Base-by-base conservation (phyloP, 1,140 invertebrate species). In the Pseudachorutes palmiensis region DNA sequence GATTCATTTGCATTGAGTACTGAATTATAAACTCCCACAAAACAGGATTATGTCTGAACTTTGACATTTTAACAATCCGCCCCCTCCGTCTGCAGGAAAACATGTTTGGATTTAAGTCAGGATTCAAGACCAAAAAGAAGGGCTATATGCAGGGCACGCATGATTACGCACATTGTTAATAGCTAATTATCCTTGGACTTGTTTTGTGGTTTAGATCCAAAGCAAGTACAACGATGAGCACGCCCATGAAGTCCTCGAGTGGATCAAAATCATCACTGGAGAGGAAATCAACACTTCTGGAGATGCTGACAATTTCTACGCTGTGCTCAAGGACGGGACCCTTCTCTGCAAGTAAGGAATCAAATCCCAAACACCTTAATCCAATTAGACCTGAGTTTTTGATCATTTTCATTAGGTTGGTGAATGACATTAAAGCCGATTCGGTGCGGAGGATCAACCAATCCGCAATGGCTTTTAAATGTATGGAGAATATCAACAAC, bases 401-500 rank as follows among this genome's bases (percentile, higher is more conserved):
- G n/a, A n/a, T n/a, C n/a, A 19, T 19, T 45, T 71, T 31, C 81
- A 82, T 36, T 79, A 91, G 91, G 76, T 78, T 94, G 74, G 88
- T 87, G 3, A 94, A 94, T 77, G 80, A 82, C 60, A 83, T 94
- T 63, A 83, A 91, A 77, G 83, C 88, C 0, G 87, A 87, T 26
- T 83, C 83, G 36, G 85, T 94, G 28, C 94, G 92, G 81, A 94
- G 93, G 80, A 85, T 94, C 68, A 94, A 94, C 78, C 84, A 86
- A 74, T 88, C 84, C 36, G 83, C 83, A 75, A 90, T 94, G 87
- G 92, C 93, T n/a, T 97, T 97, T 80, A 96, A 96, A 76, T 96
- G 92, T 77, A 98, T 98, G 95, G 95, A 98, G 81, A 98, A 98
- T 78, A 98, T 98, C 69, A 95, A 97, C 75, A 86, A 86, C 5